Base-by-base conservation (phyloP, 2,797 vertebrate species). In the Iguana delicatissima region DNA sequence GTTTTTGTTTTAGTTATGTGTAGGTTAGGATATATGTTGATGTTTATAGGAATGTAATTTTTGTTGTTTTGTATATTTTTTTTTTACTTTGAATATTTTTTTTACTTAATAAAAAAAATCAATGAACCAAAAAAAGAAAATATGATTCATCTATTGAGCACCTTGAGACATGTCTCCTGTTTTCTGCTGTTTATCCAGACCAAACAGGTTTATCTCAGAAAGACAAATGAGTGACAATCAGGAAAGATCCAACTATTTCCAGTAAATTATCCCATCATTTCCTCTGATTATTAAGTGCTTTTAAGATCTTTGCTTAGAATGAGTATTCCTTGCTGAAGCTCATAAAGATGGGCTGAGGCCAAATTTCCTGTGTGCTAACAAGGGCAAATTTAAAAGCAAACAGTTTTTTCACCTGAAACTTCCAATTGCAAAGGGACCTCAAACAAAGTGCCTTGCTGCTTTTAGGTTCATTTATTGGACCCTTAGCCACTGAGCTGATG, bases 381-480 rank as follows among this genome's bases (percentile, higher is more conserved):
- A 14, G 76, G 74, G 29, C 74, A 57, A 26, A n/a, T 64, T 38
- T 35, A 5, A 10, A 87, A 79, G 26, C 35, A 2, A 67, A 80
- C 38, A 24, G 85, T n/a, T 20, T 13, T 16, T 16, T 24, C 4
- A n/a, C 29, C 18, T 59, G 74, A 26, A 29, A 76, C n/a, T 14
- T 76, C 13, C 10, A 13, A 76, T 59, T 59, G 52, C 35, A 76
- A 59, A 59, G 22, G 50, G 67, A n/a, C 26, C 16, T 59, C 42
- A n/a, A 16, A 22, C 6, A 81, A 46, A 69, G 64, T 52, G 79
- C 22, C n/a, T 38, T 46, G 67, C 52, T 88, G 80, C 52, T 89
- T 74, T 89, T 74, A 59, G 52, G 6, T 6, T 8, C 69, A 22
- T 89, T 89, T 83, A 83, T 32, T 74, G 80, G 80, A 35, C 80